A percentile compares a stretch with the other conserved stretches of the same genome.
Conservation (phyloP, 2,888 invertebrate genomes). For the Mesorhabditis sp. region DNA sequence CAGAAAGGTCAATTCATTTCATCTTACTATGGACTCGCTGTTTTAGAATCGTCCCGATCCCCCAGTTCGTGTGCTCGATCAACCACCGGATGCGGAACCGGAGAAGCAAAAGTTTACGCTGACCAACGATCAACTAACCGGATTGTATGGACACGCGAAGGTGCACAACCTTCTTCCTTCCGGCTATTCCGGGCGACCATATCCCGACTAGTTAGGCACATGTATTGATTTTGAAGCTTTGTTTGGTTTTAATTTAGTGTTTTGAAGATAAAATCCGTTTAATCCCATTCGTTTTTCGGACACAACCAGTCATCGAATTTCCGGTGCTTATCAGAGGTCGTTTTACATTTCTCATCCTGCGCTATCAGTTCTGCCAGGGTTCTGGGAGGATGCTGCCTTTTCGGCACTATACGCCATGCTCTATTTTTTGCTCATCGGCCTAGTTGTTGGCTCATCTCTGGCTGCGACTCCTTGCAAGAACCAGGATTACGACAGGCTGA, state of each 20-base stretch:
- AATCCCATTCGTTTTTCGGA: too few species aligned
- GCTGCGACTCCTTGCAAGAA: slow-evolving; percentile 3
- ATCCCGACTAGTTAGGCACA: slow-evolving; percentile 12
- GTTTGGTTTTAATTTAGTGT: too few species aligned
- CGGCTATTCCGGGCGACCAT: slow-evolving; percentile 38
- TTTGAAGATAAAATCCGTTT: too few species aligned
- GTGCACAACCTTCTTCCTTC: slow-evolving; percentile 46
- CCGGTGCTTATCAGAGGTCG: too few species aligned
- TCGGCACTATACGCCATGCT: too few species aligned
- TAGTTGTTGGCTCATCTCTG: too few species aligned
- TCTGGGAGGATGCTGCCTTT: too few species aligned
- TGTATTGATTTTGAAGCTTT: background rate
- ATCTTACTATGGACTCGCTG: background rate
- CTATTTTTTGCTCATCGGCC: too few species aligned
- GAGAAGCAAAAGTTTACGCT: slow-evolving; percentile 45
- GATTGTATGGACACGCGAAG: slow-evolving; percentile 41
- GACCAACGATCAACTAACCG: slow-evolving; percentile 40
- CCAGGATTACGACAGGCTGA: background rate
- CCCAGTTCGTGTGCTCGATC: slow-evolving; percentile 49
- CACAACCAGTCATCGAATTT: too few species aligned
- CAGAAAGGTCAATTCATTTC: slow-evolving; percentile 30
- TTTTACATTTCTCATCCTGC: too few species aligned
- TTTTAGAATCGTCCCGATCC: slow-evolving; percentile 43
- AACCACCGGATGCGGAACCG: slow-evolving; percentile 33
- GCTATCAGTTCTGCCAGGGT: too few species aligned